Percentiles rank a stretch among this genome's conserved stretches.
phyloP scores from a whole-genome alignment of 1,140 invertebrate genomes.

The Calliphora vicina region DNA sequence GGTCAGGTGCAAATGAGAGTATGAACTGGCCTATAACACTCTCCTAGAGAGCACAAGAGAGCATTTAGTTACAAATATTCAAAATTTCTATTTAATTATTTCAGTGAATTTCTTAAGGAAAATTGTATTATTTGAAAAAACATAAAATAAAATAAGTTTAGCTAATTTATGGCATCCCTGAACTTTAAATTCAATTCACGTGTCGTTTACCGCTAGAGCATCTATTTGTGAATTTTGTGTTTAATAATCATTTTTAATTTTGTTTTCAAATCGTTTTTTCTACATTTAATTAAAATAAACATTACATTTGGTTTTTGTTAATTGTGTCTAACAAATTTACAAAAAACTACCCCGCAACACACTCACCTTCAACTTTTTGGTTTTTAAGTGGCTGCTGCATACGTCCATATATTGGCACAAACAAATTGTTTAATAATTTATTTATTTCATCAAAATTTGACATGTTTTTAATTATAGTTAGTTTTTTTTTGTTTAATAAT shows the following conservation, averaged over 20 bases:
- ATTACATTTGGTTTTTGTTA: not conserved
- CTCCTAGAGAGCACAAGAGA: too few relatives aligned
- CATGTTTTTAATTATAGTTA: not conserved
- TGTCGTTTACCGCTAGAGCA: not conserved
- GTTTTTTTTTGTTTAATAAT: not conserved
- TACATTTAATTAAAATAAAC: not conserved
- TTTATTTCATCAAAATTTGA: not conserved
- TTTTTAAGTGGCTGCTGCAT: too few relatives aligned
- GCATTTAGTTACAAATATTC: too few relatives aligned
- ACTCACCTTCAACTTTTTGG: too few relatives aligned
- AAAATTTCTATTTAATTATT: too few relatives aligned
- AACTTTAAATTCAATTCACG: not conserved
- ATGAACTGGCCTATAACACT: not conserved
- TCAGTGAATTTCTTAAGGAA: too few relatives aligned
- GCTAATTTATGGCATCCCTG: not conserved
- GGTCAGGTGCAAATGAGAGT: slow-evolving; percentile 30
- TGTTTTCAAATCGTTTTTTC: not conserved
- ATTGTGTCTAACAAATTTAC: not conserved
- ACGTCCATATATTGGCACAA: not conserved
- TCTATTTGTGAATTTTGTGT: not conserved
- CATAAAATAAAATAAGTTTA: not conserved
- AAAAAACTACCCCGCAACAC: too few relatives aligned
- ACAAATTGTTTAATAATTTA: not conserved
- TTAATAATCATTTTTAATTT: not conserved
- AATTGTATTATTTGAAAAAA: not conserved